Base-by-base conservation (phyloP, 2,113 vertebrate genomes). In the Tamias sibiricus region DNA sequence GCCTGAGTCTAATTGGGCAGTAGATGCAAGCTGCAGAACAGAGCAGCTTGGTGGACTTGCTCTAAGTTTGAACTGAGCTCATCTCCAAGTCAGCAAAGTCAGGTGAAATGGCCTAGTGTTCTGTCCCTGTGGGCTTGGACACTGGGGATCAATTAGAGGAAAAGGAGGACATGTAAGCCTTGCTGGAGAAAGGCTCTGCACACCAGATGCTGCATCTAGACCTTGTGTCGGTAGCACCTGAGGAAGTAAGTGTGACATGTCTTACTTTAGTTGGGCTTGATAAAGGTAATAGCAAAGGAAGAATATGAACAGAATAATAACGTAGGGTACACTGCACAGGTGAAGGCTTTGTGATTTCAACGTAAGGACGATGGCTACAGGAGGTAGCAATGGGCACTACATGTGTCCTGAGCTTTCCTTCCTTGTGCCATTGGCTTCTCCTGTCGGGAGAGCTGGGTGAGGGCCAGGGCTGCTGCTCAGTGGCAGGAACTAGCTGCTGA, bases 121-220 rank as follows among this genome's bases (percentile, higher is more conserved):
- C 30, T 30, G 35, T 40, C 89, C 83, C 80, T 12, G 2, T 44
- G 17, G 94, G 87, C 28, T 47, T 87, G n/a, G 40, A 87, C 94
- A 32, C 3, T 82, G 54, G 81, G 80, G 94, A 93, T 28, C 54
- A 85, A 91, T 96, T 95, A 96, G 1, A 75, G 2, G 28, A 69
- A 64, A 44, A 17, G 69, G 87, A 12, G 0, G 68, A 37, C 54
- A 12, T 5, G 8, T 52, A 74, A 74, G n/a, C 0, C 30, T 82
- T 75, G 26, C 52, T 40, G 14, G 37, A 22, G 12, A 12, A 57
- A 94, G 14, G 3, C 26, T 64, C 3, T 90, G 2, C 5, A 35
- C 54, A 44, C 72, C 83, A 87, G 92, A n/a, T 37, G 54, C 6
- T 52, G 16, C 19, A 16, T 4, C 7, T 5, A n/a, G n/a, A n/a